Evolutionary conservation across 1,140 invertebrate genomes (phyloP).

Genomic region (Caenorhabditis inopinata): DNA sequence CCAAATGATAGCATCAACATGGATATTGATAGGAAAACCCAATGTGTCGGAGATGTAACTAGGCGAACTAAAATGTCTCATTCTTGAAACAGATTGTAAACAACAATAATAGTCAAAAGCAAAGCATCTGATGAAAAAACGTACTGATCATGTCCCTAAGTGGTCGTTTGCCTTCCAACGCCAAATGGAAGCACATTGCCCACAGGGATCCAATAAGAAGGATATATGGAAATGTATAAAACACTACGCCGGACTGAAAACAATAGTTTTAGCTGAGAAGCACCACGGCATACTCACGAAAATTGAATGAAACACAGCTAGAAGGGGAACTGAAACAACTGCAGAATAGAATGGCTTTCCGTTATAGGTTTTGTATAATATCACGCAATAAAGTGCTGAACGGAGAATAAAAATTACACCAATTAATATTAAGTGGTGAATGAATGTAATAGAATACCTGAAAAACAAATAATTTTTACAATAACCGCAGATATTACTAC

Average conservation of each 20-base stretch:
- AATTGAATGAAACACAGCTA: constrained; percentile 16
- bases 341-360: constrained; percentile 20
- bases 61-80: constrained; percentile 14
- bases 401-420: neutral
- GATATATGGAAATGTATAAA: constrained; percentile 27
- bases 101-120: too few relatives aligned
- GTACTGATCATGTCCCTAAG: constrained; percentile 33
- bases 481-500: neutral
- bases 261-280: neutral
- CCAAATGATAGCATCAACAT: constrained; percentile 32
- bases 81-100: too few relatives aligned
- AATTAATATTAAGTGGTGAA: constrained; percentile 17
- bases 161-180: constrained; percentile 35
- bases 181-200: constrained; percentile 33
- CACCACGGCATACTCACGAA: neutral
- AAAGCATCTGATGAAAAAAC: too few relatives aligned
- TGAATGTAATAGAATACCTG: constrained; percentile 38
- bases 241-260: constrained; percentile 39
- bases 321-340: neutral
- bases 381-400: neutral
- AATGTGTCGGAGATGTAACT: constrained; percentile 28
- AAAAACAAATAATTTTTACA: neutral
- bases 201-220: constrained; percentile 15
- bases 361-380: neutral
- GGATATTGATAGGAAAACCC: neutral